phyloP scores from a whole-genome alignment of 2,888 invertebrate genomes.

The Liopterus haemorrhoidalis region DNA sequence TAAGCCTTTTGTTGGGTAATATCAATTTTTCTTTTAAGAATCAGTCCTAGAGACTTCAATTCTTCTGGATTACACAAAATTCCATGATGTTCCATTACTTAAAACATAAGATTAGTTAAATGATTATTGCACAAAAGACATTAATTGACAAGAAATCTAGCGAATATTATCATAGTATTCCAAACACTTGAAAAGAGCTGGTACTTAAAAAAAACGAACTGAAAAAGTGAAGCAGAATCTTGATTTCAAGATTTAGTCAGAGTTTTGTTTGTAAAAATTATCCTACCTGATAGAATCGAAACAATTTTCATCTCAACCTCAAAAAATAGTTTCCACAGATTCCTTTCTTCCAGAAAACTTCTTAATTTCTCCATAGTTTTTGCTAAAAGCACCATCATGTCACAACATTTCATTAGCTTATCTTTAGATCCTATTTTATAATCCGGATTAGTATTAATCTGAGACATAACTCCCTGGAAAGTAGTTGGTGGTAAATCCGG shows the following conservation, averaged over 20 bases:
- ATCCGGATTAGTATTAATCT: conserved; percentile 37
- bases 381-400: conserved; percentile 41
- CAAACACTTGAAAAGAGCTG: too few species aligned
- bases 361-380: conserved; percentile 34
- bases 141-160: conserved; percentile 6
- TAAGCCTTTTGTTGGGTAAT: conserved; percentile 44
- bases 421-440: conserved; percentile 43
- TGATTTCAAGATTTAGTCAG: too few species aligned
- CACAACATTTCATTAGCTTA: conserved; percentile 41
- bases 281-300: conserved; percentile 46
- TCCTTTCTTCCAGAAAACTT: conserved; percentile 37
- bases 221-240: too few species aligned
- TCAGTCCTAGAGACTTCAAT: conserved; percentile 43
- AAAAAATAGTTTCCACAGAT: conserved; percentile 46
- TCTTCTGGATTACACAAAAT: conserved; percentile 42
- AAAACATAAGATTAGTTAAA: conserved; percentile 5
- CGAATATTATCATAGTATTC: too few species aligned
- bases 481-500: conserved; percentile 46
- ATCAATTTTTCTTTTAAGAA: conserved; percentile 40
- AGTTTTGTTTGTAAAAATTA: conserved; percentile 12
- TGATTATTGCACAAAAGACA: conserved; percentile 5
- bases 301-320: conserved; percentile 48
- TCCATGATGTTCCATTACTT: conserved; percentile 47
- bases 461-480: conserved; percentile 43
- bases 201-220: too few species aligned